Conservation (phyloP, 2,113 vertebrate genomes). For the Nettapus auritus region DNA sequence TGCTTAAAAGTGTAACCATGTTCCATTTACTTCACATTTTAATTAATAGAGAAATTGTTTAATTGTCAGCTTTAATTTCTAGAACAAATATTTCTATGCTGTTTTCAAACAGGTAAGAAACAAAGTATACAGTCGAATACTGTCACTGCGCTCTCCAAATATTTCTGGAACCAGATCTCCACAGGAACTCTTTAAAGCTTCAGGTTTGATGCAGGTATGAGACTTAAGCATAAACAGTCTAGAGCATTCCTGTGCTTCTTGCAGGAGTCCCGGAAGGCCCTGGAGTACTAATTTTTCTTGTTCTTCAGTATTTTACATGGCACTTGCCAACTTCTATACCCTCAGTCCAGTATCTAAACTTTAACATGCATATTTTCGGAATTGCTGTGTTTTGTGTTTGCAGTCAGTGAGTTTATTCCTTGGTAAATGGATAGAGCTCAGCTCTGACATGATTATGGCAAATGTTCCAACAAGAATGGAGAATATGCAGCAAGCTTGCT, state of each 20-base stretch:
- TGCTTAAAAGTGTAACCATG: background rate
- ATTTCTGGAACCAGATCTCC: constrained; percentile 91
- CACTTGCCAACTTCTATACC: background rate
- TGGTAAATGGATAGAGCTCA: background rate
- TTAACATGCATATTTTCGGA: background rate
- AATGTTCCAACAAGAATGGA: background rate
- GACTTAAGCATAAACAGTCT: background rate
- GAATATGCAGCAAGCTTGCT: background rate
- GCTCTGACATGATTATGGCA: background rate
- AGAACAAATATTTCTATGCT: background rate
- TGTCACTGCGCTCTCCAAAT: constrained; percentile 89
- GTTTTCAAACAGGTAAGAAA: constrained; percentile 85
- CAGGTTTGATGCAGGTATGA: constrained; percentile 92
- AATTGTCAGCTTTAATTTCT: background rate
- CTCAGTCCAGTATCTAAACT: background rate
- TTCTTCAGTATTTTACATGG: background rate
- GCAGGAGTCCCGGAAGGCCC: background rate
- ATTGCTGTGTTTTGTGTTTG: background rate
- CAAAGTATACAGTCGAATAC: constrained; percentile 91
- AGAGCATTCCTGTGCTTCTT: background rate
- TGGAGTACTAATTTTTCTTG: background rate
- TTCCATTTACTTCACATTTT: background rate
- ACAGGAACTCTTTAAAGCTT: constrained; percentile 93
- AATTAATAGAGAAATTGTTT: background rate
- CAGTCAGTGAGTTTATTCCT: background rate